A percentile compares a stretch with the other conserved stretches of the same genome.
phyloP scores from a whole-genome alignment of 2,113 vertebrate species.

The Rhineura floridana region DNA sequence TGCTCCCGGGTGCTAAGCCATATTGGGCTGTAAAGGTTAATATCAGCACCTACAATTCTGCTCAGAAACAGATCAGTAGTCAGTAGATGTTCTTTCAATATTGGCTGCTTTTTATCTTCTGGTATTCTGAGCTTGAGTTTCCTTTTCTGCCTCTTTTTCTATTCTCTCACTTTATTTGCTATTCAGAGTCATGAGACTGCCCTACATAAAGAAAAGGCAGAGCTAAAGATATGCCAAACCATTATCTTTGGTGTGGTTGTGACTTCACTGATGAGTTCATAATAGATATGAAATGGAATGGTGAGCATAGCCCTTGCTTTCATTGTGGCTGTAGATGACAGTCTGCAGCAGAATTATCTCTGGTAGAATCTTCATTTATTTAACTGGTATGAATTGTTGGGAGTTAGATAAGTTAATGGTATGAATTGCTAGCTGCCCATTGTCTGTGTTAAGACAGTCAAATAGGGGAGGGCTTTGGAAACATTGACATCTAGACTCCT shows the following conservation, averaged over 20 bases:
- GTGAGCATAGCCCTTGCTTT: background rate
- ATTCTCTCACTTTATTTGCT: background rate
- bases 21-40: too few relatives aligned
- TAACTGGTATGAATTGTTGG: background rate
- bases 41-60: too few relatives aligned
- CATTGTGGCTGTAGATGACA: background rate
- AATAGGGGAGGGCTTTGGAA: background rate
- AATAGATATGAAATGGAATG: background rate
- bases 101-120: background rate
- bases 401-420: background rate
- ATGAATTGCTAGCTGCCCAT: background rate
- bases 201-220: background rate
- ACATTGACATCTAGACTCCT: background rate
- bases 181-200: background rate
- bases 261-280: background rate
- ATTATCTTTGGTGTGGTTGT: background rate
- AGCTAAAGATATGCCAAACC: background rate
- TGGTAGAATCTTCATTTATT: background rate
- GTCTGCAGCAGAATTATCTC: background rate
- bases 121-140: background rate
- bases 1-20: too few relatives aligned
- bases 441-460: background rate
- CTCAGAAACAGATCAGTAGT: too few relatives aligned
- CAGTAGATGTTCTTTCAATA: background rate
- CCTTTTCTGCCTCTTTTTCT: too few relatives aligned